Conservation (phyloP, 1,140 invertebrate species). For the Panulirus ornatus region DNA sequence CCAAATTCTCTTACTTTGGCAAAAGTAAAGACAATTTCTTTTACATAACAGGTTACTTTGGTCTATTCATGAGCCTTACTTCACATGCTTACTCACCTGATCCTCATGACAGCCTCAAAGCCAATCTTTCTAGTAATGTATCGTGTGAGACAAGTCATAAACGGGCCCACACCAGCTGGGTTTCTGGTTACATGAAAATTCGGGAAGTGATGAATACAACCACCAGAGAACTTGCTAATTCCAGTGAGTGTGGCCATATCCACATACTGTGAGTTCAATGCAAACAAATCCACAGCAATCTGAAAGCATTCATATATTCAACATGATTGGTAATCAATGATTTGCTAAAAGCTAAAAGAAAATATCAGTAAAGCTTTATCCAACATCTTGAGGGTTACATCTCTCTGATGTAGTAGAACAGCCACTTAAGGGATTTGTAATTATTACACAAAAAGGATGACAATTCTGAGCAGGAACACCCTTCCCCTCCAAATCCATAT, state of each 20-base stretch:
- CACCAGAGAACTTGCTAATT: slow-evolving; percentile 96
- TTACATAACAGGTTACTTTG: no score
- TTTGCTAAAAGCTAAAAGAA: no score
- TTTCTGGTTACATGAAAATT: slow-evolving; percentile 88
- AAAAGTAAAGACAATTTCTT: no score
- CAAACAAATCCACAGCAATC: slow-evolving; percentile 93
- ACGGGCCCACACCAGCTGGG: slow-evolving; percentile 84
- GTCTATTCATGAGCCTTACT: no score
- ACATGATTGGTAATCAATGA: background rate
- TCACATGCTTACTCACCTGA: slow-evolving; percentile 83
- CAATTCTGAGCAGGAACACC: no score
- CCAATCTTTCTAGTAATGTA: slow-evolving; percentile 98
- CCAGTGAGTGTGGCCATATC: slow-evolving; percentile 96
- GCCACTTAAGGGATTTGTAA: no score
- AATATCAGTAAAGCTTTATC: no score
- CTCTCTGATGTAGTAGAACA: no score
- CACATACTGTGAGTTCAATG: slow-evolving; percentile 94
- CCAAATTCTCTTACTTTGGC: no score
- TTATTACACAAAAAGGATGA: no score
- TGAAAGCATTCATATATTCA: slow-evolving; percentile 5
- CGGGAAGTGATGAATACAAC: slow-evolving; percentile 95
- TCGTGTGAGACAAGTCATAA: slow-evolving; percentile 88
- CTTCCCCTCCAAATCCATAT: no score
- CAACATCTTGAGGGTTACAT: no score
- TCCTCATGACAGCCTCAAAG: slow-evolving; percentile 98